These are phyloP conservation scores for Centruroides vittatus DNA, from an alignment of 1,140 invertebrate genomes.

Conservation along the genomic window DNA sequence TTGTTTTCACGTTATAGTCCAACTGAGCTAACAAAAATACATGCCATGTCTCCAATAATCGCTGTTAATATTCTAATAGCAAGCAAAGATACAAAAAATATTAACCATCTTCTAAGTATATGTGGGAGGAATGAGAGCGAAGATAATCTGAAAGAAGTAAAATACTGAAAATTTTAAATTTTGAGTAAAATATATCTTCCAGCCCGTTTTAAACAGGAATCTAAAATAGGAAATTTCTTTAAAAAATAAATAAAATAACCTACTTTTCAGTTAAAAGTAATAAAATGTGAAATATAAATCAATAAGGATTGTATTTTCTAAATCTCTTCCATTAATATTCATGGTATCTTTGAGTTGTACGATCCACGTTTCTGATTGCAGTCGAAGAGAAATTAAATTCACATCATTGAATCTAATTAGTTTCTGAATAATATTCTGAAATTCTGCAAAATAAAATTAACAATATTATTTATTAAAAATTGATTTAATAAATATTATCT, in stretches of 20 bases:
- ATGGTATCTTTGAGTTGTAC: slow-evolving; percentile 43
- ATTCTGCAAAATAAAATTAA: slow-evolving; percentile 31
- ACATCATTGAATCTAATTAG: slow-evolving; percentile 40
- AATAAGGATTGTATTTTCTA: slow-evolving; percentile 37
- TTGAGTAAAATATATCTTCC: no score
- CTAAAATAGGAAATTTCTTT: no score
- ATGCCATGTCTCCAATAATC: slow-evolving; percentile 45
- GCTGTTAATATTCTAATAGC: slow-evolving; percentile 45
- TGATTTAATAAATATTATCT: no score
- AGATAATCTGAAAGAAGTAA: slow-evolving; percentile 36
- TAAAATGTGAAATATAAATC: slow-evolving; percentile 38
- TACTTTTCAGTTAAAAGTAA: slow-evolving; percentile 33
- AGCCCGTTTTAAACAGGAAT: no score
- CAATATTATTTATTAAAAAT: no score
- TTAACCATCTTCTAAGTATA: slow-evolving; percentile 44
- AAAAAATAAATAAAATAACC: slow-evolving; percentile 2
- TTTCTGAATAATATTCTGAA: slow-evolving; percentile 41
- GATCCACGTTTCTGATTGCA: slow-evolving; percentile 41
- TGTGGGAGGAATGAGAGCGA: slow-evolving; percentile 40
- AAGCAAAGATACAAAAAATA: slow-evolving; percentile 40
- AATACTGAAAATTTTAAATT: no score
- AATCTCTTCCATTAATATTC: slow-evolving; percentile 48
- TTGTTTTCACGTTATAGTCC: slow-evolving; percentile 34
- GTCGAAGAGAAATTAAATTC: slow-evolving; percentile 40
- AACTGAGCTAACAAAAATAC: slow-evolving; percentile 47